Base-by-base conservation (phyloP, 2,113 vertebrate genomes). In the Triplophysa siluroides region DNA sequence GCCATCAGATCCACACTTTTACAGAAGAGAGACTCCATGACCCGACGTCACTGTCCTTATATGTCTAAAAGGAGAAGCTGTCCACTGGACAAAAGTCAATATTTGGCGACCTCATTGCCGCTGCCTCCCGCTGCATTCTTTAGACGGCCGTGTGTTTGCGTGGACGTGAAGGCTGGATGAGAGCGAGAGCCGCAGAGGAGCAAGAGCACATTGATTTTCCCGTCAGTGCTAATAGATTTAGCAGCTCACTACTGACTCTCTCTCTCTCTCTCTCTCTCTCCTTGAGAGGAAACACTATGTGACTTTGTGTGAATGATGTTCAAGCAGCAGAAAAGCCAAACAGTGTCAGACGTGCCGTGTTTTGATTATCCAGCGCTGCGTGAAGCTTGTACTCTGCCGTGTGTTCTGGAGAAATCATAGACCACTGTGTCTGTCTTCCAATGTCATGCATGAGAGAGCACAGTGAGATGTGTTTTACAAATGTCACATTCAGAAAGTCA, bases 141-240 rank as follows among this genome's bases (percentile, higher is more conserved):
- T 76, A 84, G 78, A 65, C 62, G n/a, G 87, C 89, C 85, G 78
- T 88, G 89, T 82, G 88, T 90, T 91, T 90, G 84, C 88, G 85
- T 91, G 88, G 84, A 86, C 91, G 90, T 90, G 90, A 93, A 93
- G 89, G 93, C 91, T 94, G 73, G 76, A 88, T 88, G 92, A 93
- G 91, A 91, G 91, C 90, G 91, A 87, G 89, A 90, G 91, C 91
- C 91, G 89, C 88, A 83, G 63, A 88, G 89, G 92, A 90, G 88
- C 88, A 87, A 90, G 92, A 92, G 88, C 83, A 81, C 82, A 95
- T 97, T 91, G 95, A 97, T 96, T 95, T 95, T 86, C 81, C 93
- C 92, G 91, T 94, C 93, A 85, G 78, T 88, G 86, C 92, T 95
- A 94, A 95, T 94, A 92, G 94, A 92, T 90, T 93, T 85, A 78